phyloP scores from a whole-genome alignment of 2,113 vertebrate genomes.

The Cettia cetti region DNA sequence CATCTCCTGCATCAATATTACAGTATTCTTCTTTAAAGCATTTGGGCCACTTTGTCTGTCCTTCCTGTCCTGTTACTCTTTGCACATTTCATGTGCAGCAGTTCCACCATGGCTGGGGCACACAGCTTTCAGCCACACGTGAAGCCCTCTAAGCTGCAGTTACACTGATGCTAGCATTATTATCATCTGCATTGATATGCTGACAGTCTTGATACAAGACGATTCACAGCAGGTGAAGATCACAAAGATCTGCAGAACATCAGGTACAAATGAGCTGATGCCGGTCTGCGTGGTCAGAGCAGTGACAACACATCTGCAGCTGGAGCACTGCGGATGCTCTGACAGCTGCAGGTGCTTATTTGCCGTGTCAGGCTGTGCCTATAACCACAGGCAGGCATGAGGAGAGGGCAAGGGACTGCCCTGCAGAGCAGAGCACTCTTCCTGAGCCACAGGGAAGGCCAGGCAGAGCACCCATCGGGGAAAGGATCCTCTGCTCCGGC shows the following conservation, averaged over 20 bases:
- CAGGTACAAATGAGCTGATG: background rate
- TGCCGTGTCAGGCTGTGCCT: background rate
- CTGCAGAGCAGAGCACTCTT: background rate
- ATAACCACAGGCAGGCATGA: accelerated
- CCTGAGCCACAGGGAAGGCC: background rate
- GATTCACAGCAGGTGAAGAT: background rate
- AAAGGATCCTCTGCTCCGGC: accelerated
- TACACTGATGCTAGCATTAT: background rate
- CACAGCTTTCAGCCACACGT: background rate
- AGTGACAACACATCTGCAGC: background rate
- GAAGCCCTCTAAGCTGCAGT: background rate
- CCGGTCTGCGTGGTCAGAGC: background rate
- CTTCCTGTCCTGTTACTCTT: background rate
- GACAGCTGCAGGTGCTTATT: accelerated
- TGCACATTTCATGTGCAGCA: background rate
- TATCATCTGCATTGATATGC: background rate
- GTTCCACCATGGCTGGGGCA: background rate
- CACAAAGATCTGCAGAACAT: background rate
- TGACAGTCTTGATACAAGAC: background rate
- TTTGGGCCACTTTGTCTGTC: background rate
- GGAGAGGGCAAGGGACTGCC: background rate
- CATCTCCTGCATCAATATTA: background rate
- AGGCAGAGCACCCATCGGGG: accelerated
- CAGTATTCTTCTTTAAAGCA: background rate
- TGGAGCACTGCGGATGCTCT: background rate